A percentile compares a stretch with the other conserved stretches of the same genome.
These are phyloP conservation scores for Drosophila ezoana DNA, from an alignment of 2,888 invertebrate species.

Conservation along the genomic window DNA sequence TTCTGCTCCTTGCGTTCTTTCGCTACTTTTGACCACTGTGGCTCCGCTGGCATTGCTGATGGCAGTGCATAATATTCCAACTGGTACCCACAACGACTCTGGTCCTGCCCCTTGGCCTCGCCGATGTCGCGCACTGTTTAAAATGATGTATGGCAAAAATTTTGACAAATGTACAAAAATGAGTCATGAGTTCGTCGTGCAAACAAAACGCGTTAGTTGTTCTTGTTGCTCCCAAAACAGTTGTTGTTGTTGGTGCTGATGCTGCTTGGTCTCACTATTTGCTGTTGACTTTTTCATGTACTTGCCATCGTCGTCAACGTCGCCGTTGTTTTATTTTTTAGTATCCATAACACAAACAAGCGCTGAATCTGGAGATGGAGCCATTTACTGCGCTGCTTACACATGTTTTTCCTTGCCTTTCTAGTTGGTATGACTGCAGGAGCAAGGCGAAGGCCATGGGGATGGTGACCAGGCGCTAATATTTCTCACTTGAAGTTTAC, in stretches of 20 bases:
- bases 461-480: constrained; percentile 48
- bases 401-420: constrained; percentile 57
- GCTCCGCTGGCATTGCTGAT: neutral
- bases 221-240: constrained; percentile 33
- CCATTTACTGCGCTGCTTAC: constrained; percentile 55
- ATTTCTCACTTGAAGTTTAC: constrained; percentile 69
- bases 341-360: constrained; percentile 74
- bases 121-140: constrained; percentile 68
- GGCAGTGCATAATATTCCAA: constrained; percentile 39
- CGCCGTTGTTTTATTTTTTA: constrained; percentile 53
- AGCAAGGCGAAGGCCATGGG: neutral
- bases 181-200: constrained; percentile 80
- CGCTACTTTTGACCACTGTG: constrained; percentile 28
- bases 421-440: neutral
- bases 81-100: constrained; percentile 35
- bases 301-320: constrained; percentile 51
- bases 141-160: constrained; percentile 81
- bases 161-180: constrained; percentile 83
- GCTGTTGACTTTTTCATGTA: constrained; percentile 79
- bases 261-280: constrained; percentile 62
- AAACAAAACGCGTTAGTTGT: constrained; percentile 71
- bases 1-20: neutral
- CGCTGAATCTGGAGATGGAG: constrained; percentile 40
- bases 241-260: constrained; percentile 33
- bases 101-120: constrained; percentile 17